These are phyloP conservation scores for Zele albiditarsus DNA, from an alignment of 2,888 invertebrate genomes.

Conservation along the genomic window DNA sequence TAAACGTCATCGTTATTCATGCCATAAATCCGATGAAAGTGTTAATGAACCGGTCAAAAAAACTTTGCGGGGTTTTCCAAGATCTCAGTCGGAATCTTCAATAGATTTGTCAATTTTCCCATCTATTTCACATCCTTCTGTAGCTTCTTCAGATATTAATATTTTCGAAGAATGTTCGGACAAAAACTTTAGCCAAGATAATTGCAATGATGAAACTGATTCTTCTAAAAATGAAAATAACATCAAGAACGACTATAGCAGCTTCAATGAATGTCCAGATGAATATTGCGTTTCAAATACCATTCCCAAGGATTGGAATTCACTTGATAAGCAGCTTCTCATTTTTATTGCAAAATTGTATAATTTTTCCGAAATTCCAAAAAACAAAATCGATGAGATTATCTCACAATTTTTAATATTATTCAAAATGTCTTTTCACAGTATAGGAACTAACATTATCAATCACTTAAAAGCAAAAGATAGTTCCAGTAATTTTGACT, in stretches of 20 bases:
- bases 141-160: too few relatives aligned
- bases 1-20: slow-evolving; percentile 27
- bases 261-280: background rate
- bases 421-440: background rate
- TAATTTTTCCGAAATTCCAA: slow-evolving; percentile 3
- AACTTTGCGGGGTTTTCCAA: background rate
- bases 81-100: background rate
- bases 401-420: background rate
- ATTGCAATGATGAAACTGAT: too few relatives aligned
- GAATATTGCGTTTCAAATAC: background rate
- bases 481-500: slow-evolving; percentile 15
- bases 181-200: too few relatives aligned
- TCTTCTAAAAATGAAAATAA: too few relatives aligned
- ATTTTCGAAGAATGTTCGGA: too few relatives aligned
- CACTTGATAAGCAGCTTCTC: background rate
- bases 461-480: slow-evolving; percentile 19
- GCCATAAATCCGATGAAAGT: background rate
- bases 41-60: background rate
- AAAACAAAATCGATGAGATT: slow-evolving; percentile 21
- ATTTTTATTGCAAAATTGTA: slow-evolving; percentile 14
- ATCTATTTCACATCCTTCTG: too few relatives aligned
- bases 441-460: slow-evolving; percentile 20
- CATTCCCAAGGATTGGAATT: background rate
- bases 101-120: too few relatives aligned
- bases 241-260: too few relatives aligned